phyloP scores from a whole-genome alignment of 2,888 invertebrate species.

The Drosophila meridiana region DNA sequence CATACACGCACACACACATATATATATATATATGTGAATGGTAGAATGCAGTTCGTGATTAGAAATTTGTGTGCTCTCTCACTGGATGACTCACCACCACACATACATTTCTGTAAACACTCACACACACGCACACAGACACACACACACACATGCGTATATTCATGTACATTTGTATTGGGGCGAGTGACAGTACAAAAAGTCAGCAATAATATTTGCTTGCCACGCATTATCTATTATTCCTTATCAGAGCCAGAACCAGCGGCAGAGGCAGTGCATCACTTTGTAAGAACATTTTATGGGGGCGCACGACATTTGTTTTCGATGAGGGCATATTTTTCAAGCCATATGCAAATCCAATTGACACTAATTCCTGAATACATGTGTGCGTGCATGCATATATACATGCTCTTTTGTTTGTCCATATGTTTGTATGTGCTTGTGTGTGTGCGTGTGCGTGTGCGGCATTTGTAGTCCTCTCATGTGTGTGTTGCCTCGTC shows the following conservation, averaged over 20 bases:
- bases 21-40: background rate
- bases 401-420: background rate
- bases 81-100: slow-evolving; percentile 37
- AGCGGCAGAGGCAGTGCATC: slow-evolving; percentile 1
- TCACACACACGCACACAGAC: background rate
- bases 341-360: slow-evolving; percentile 36
- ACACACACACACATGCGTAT: background rate
- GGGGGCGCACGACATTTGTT: slow-evolving; percentile 36
- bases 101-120: slow-evolving; percentile 4
- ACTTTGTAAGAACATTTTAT: slow-evolving; percentile 16
- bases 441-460: too few relatives aligned
- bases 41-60: slow-evolving; percentile 34
- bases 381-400: background rate
- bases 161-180: background rate
- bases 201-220: slow-evolving; percentile 18
- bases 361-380: slow-evolving; percentile 28
- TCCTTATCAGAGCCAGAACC: slow-evolving; percentile 27
- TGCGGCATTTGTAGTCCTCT: background rate
- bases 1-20: background rate
- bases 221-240: slow-evolving; percentile 30
- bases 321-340: slow-evolving; percentile 36
- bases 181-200: slow-evolving; percentile 23
- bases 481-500: background rate
- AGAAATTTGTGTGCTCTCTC: slow-evolving; percentile 22
- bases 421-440: background rate